Conservation (phyloP, 30 jellyfish, hydroid and myxozoan species). For the Thelohanellus kitauei region DNA sequence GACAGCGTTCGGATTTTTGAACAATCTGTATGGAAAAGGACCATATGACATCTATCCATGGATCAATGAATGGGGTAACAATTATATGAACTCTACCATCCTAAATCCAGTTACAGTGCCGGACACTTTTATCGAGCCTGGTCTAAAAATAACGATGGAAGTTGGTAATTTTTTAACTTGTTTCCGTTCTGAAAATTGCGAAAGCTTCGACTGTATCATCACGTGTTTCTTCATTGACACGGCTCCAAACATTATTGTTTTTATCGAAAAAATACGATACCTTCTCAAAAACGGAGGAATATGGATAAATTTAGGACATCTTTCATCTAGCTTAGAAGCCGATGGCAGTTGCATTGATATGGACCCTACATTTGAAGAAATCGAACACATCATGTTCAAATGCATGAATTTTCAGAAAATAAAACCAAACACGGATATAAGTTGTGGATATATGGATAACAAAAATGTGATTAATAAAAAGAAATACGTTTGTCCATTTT, state of each 20-base stretch:
- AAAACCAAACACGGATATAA: no score
- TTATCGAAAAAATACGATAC: constrained; percentile 24
- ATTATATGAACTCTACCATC: constrained; percentile 15
- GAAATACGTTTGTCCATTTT: no score
- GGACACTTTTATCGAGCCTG: constrained; percentile 42
- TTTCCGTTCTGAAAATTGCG: constrained; percentile 12
- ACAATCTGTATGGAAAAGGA: constrained; percentile 3
- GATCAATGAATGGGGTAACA: constrained; percentile 57
- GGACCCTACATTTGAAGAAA: no score
- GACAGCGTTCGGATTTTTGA: constrained; percentile 44
- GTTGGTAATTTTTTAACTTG: constrained; percentile 90
- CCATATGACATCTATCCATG: constrained; percentile 42
- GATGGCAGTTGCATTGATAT: no score
- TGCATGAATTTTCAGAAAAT: no score
- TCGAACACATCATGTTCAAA: no score
- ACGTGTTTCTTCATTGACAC: constrained; percentile 81
- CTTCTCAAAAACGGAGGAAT: constrained; percentile 63
- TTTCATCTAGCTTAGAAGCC: no score
- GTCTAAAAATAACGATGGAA: constrained; percentile 33
- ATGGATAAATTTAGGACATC: constrained; percentile 84
- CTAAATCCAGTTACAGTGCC: constrained; percentile 31
- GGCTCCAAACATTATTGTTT: constrained; percentile 58
- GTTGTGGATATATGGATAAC: no score
- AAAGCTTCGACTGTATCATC: constrained; percentile 23
- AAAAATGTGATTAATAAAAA: no score